These are phyloP conservation scores for Intellagama lesueurii DNA, from an alignment of 2,797 vertebrate genomes.

Conservation along the genomic window DNA sequence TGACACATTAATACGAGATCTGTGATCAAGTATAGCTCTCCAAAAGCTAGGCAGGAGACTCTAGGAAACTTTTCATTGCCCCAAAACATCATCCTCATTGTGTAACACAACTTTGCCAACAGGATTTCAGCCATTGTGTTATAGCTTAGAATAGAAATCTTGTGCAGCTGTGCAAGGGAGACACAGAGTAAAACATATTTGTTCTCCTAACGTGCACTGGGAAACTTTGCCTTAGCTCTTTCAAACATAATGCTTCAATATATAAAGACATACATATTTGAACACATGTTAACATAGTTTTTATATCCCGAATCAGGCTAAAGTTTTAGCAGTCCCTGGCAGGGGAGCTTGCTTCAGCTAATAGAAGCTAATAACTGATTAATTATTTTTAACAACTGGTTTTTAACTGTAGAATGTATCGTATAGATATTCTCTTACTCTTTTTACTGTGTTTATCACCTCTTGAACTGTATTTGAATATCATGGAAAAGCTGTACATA, in stretches of 20 bases:
- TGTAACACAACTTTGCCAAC: too few species aligned
- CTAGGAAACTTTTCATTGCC: neutral
- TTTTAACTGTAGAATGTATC: neutral
- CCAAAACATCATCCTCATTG: neutral
- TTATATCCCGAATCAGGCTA: constrained; percentile 51
- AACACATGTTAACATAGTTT: constrained; percentile 47
- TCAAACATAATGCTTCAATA: neutral
- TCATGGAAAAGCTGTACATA: neutral
- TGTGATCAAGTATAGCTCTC: neutral
- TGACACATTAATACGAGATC: neutral
- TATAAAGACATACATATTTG: constrained; percentile 37
- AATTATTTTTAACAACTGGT: constrained; percentile 4
- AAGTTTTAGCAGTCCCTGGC: constrained; percentile 45
- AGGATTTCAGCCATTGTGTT: constrained; percentile 11
- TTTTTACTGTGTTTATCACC: constrained; percentile 44
- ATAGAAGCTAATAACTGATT: constrained; percentile 43
- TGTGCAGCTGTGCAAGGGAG: neutral
- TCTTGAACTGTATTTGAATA: neutral
- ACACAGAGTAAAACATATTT: constrained; percentile 7
- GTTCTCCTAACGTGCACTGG: constrained; percentile 30
- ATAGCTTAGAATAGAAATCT: neutral
- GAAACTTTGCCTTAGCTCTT: constrained; percentile 20
- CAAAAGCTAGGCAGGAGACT: too few species aligned
- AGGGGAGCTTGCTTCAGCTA: constrained; percentile 25
- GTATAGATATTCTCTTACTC: neutral